Percentiles rank a stretch among this genome's conserved stretches.
Conservation (phyloP, 2,888 invertebrate species). For the Cosmia pyralina region DNA sequence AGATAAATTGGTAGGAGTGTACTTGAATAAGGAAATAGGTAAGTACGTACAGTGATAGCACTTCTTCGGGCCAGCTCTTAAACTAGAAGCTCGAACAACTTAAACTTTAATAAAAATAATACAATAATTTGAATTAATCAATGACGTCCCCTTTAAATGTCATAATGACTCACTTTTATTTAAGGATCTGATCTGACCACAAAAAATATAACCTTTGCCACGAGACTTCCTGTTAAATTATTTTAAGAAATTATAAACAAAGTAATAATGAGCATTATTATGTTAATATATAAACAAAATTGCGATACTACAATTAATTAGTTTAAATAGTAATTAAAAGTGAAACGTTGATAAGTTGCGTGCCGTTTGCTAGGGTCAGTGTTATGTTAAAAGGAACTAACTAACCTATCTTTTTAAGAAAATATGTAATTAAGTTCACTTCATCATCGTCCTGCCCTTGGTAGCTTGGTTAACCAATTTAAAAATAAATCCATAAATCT, state of each 20-base stretch:
- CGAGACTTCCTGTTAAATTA: constrained; percentile 48
- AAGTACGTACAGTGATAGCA: too few relatives aligned
- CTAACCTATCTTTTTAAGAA: background rate
- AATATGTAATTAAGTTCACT: background rate
- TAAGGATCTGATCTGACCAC: constrained; percentile 26
- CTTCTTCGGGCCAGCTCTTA: background rate
- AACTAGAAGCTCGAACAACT: background rate
- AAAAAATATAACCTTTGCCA: constrained; percentile 52
- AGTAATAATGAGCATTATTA: constrained; percentile 51
- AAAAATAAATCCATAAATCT: background rate
- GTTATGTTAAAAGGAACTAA: constrained; percentile 61
- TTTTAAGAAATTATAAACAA: constrained; percentile 42
- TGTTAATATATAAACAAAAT: constrained; percentile 69
- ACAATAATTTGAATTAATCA: background rate
- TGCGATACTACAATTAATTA: constrained; percentile 83
- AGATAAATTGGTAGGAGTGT: too few relatives aligned
- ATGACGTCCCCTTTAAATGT: constrained; percentile 20
- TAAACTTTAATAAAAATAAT: background rate
- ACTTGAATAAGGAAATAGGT: background rate
- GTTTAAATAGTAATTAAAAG: constrained; percentile 86
- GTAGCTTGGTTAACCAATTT: background rate
- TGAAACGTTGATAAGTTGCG: constrained; percentile 84
- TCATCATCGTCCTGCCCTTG: background rate
- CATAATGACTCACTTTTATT: constrained; percentile 44
- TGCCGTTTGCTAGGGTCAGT: constrained; percentile 70